Conservation (phyloP, 2,113 vertebrate genomes). For the Ciconia maguari region DNA sequence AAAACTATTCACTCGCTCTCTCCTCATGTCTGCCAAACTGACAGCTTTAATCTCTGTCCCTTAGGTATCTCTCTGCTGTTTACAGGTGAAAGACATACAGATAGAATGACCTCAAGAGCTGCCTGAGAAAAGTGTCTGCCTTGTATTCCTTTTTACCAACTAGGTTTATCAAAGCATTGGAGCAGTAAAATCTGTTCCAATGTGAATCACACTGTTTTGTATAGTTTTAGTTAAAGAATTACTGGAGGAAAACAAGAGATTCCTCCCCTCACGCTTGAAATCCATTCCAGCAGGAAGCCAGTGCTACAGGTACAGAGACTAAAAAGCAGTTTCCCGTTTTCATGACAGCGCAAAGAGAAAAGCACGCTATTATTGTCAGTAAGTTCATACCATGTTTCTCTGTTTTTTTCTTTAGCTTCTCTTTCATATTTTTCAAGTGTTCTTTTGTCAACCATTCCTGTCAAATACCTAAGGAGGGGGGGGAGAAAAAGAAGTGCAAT, state of each 20-base stretch:
- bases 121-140: neutral
- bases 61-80: neutral
- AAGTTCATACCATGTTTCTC: constrained; percentile 93
- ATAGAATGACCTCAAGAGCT: neutral
- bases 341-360: neutral
- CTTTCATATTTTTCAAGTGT: constrained; percentile 99
- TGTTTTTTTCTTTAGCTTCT: constrained; percentile 99
- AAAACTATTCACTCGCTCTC: neutral
- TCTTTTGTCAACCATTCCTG: constrained; percentile 99
- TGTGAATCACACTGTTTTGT: rapidly evolving
- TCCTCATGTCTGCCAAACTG: neutral
- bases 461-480: constrained; percentile 86
- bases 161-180: neutral
- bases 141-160: neutral
- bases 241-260: neutral
- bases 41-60: neutral
- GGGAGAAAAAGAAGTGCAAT: neutral
- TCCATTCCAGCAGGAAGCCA: neutral
- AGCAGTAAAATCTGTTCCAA: neutral
- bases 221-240: neutral
- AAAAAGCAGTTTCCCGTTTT: neutral
- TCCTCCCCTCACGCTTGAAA: neutral
- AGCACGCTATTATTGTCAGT: neutral
- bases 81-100: neutral
- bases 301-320: neutral